These are phyloP conservation scores for Drosophila quasianomalipes DNA, from an alignment of 2,888 invertebrate genomes.

Conservation along the genomic window DNA sequence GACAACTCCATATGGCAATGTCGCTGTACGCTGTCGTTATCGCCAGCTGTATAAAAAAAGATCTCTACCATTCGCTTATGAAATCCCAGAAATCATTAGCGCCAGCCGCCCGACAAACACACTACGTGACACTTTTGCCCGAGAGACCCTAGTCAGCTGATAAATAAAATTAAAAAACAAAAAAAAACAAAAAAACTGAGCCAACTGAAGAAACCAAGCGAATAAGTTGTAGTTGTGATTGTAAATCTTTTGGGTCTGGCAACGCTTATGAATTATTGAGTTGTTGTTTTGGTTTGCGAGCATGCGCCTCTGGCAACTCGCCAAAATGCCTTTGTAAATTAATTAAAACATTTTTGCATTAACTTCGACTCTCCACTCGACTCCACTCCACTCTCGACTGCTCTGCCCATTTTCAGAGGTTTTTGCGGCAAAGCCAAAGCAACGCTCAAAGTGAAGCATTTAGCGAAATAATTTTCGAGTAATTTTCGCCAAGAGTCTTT, in stretches of 20 bases:
- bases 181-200: not conserved
- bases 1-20: slow-evolving; percentile 55
- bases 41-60: slow-evolving; percentile 31
- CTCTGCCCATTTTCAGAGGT: slow-evolving; percentile 57
- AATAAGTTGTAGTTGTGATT: slow-evolving; percentile 32
- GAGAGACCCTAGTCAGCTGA: slow-evolving; percentile 20
- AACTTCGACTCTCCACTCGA: slow-evolving; percentile 46
- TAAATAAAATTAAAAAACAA: slow-evolving; percentile 3
- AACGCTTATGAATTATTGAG: slow-evolving; percentile 75
- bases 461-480: slow-evolving; percentile 66
- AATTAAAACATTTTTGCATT: slow-evolving; percentile 79
- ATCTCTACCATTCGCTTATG: slow-evolving; percentile 62
- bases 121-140: slow-evolving; percentile 63
- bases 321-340: slow-evolving; percentile 57
- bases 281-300: slow-evolving; percentile 44
- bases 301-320: slow-evolving; percentile 34
- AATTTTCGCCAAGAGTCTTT: slow-evolving; percentile 62
- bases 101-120: slow-evolving; percentile 43
- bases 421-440: slow-evolving; percentile 12
- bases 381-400: slow-evolving; percentile 6
- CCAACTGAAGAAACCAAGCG: slow-evolving; percentile 18
- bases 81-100: slow-evolving; percentile 81
- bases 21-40: slow-evolving; percentile 44
- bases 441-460: slow-evolving; percentile 41
- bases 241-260: slow-evolving; percentile 29